A percentile compares a stretch with the other conserved stretches of the same genome.
These are phyloP conservation scores for Neofelis nebulosa DNA, from an alignment of 2,113 vertebrate species.

Conservation along the genomic window DNA sequence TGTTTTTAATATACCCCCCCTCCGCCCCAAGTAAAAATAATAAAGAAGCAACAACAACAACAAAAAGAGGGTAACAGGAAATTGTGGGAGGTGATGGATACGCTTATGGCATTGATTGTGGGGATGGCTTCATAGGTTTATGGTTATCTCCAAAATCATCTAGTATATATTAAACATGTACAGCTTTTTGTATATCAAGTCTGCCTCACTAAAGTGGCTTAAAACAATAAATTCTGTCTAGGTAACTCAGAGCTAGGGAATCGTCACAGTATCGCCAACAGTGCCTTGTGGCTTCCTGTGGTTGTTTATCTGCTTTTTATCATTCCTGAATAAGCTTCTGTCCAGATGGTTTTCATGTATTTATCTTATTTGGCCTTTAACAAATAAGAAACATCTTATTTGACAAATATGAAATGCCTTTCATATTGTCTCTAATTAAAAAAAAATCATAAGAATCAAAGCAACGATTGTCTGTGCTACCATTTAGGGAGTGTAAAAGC, in stretches of 20 bases:
- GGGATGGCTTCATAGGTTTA: background rate
- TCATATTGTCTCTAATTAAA: background rate
- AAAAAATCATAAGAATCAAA: slow-evolving; percentile 15
- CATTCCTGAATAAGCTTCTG: background rate
- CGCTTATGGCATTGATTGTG: background rate
- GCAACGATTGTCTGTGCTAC: background rate
- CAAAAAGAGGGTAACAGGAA: background rate
- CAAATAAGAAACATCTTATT: background rate
- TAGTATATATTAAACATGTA: background rate
- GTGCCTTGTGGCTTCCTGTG: background rate
- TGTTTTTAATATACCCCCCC: background rate
- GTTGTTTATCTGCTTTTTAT: background rate
- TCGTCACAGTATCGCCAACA: background rate
- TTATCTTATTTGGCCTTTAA: background rate
- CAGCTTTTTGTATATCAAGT: background rate
- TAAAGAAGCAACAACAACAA: background rate
- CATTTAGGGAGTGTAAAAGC: background rate
- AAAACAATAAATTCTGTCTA: background rate
- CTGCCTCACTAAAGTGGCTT: background rate
- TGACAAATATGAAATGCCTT: background rate
- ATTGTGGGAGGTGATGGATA: background rate
- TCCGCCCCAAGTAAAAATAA: background rate
- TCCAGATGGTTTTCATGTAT: slow-evolving; percentile 5
- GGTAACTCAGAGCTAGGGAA: background rate
- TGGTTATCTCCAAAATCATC: background rate